Conservation (phyloP, 2,113 vertebrate species). For the Etheostoma cragini region DNA sequence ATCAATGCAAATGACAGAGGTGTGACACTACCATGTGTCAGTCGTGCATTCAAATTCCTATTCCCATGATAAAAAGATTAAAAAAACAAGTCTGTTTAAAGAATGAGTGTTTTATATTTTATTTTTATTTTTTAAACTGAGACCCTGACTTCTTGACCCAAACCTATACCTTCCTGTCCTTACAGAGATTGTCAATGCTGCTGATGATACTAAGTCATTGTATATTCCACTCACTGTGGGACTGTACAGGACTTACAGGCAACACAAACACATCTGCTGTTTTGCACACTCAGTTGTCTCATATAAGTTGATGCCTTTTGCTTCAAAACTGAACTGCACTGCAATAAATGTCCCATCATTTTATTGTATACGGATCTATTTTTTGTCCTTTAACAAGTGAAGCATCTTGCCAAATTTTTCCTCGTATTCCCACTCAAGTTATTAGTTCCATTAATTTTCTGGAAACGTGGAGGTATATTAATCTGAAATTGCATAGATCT, state of each 20-base stretch:
- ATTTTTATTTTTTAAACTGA: neutral
- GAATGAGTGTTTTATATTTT: neutral
- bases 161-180: neutral
- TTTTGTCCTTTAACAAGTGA: conserved; percentile 33
- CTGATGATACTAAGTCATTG: neutral
- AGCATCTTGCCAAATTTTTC: neutral
- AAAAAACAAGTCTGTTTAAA: neutral
- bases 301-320: neutral
- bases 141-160: neutral
- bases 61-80: neutral
- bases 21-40: neutral
- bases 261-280: neutral
- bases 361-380: conserved; percentile 19
- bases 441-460: conserved; percentile 29
- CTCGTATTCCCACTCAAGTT: conserved; percentile 33
- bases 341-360: neutral
- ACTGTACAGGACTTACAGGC: neutral
- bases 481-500: neutral
- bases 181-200: conserved; percentile 1
- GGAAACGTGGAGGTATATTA: neutral
- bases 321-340: neutral
- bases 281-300: neutral
- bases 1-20: neutral
- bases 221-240: neutral
- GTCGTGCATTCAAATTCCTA: neutral